These are phyloP conservation scores for Shargacucullia verbasci DNA, from an alignment of 2,888 invertebrate species.

Conservation along the genomic window DNA sequence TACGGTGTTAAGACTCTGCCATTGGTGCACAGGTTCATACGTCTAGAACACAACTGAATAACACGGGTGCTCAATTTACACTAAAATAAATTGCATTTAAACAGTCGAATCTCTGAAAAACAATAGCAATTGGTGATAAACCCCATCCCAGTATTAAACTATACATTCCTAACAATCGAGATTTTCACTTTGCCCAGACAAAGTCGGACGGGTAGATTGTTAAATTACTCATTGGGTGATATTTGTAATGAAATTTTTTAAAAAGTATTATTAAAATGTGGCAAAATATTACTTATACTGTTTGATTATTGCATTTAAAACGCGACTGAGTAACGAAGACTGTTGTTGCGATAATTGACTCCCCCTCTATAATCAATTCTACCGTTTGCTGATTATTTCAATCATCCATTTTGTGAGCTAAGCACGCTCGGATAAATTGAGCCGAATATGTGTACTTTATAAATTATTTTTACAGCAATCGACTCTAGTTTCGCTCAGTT, in stretches of 20 bases:
- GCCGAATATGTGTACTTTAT: conserved; percentile 25
- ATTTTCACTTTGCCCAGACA: conserved; percentile 73
- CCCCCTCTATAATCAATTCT: conserved; percentile 48
- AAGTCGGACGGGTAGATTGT: conserved; percentile 70
- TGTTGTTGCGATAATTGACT: conserved; percentile 79
- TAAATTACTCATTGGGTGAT: conserved; percentile 86
- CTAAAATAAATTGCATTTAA: conserved; percentile 62
- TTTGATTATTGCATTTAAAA: conserved; percentile 76
- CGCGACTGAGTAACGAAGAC: conserved; percentile 80
- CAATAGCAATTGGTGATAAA: conserved; percentile 55
- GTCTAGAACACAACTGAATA: conserved; percentile 40
- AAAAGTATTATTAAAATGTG: conserved; percentile 82
- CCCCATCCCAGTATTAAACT: conserved; percentile 81
- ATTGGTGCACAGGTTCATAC: conserved; percentile 46
- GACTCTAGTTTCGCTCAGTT: conserved; percentile 27
- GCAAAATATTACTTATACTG: conserved; percentile 73
- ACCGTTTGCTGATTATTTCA: conserved; percentile 41
- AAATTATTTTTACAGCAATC: conserved; percentile 40
- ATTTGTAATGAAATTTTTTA: conserved; percentile 75
- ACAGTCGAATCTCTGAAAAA: conserved; percentile 66
- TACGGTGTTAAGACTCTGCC: neutral
- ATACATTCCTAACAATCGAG: conserved; percentile 86
- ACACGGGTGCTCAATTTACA: conserved; percentile 63
- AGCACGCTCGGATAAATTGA: conserved; percentile 21
- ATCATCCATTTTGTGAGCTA: conserved; percentile 15